Percentiles rank a stretch among this genome's conserved stretches.
Evolutionary conservation across 2,888 invertebrate species (phyloP).

Genomic region (Thumatha senex): DNA sequence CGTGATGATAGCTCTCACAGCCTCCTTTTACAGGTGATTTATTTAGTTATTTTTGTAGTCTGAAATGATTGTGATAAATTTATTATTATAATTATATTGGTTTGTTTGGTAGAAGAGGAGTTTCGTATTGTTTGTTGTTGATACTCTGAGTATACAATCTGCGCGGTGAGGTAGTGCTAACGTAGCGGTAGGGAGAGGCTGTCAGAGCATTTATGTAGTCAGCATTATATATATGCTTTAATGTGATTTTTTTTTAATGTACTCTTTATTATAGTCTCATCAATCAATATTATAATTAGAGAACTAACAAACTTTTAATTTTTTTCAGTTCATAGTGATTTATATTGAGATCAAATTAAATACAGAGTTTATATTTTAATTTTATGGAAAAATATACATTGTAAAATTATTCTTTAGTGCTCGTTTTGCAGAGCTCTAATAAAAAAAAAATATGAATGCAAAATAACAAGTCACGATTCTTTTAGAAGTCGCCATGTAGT

Average conservation of each 20-base stretch:
- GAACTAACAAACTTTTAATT: conserved; percentile 79
- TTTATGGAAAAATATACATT: conserved; percentile 78
- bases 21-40: conserved; percentile 63
- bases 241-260: conserved; percentile 84
- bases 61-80: conserved; percentile 79
- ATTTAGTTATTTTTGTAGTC: conserved; percentile 74
- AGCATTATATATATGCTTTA: conserved; percentile 84
- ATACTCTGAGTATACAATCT: conserved; percentile 62
- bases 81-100: conserved; percentile 63
- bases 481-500: conserved; percentile 85
- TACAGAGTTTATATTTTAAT: conserved; percentile 82
- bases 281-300: conserved; percentile 79
- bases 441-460: conserved; percentile 79
- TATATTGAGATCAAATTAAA: conserved; percentile 81
- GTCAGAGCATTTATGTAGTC: conserved; percentile 81
- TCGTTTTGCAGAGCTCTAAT: conserved; percentile 73
- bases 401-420: conserved; percentile 78
- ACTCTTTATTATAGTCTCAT: conserved; percentile 83
- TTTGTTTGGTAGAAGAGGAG: conserved; percentile 61
- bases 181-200: conserved; percentile 60
- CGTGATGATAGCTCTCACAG: conserved; percentile 77
- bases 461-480: conserved; percentile 84
- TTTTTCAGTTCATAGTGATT: conserved; percentile 80
- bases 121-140: conserved; percentile 73
- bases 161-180: conserved; percentile 22